Evolutionary conservation across 2,113 vertebrate species (phyloP).

Genomic region (Mastomys coucha): DNA sequence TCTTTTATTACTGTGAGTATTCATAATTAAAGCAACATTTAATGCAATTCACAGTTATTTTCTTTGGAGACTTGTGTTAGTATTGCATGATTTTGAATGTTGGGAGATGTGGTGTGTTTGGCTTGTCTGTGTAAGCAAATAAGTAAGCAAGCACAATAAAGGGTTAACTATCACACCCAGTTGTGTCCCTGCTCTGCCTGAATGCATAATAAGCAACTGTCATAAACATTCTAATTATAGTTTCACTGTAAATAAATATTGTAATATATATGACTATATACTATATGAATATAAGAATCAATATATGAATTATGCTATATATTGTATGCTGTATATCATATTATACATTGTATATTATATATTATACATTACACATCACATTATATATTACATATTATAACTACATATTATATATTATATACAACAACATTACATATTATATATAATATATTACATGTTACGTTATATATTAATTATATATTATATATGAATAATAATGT

Average conservation of each 20-base stretch:
- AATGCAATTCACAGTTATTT: slow-evolving; percentile 70
- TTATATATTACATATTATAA: too few species aligned
- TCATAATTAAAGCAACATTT: neutral
- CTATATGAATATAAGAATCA: too few species aligned
- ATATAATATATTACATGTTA: too few species aligned
- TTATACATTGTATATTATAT: too few species aligned
- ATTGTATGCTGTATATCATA: too few species aligned
- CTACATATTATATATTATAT: too few species aligned
- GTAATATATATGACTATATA: too few species aligned
- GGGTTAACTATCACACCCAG: slow-evolving; percentile 78
- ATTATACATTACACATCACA: too few species aligned
- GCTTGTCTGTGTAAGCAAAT: slow-evolving; percentile 40
- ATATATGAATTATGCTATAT: too few species aligned
- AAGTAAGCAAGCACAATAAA: slow-evolving; percentile 74
- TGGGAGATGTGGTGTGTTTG: slow-evolving; percentile 21
- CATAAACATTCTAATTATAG: neutral
- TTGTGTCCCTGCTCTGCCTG: neutral
- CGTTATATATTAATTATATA: too few species aligned
- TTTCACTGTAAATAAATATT: neutral
- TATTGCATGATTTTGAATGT: too few species aligned
- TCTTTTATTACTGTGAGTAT: neutral
- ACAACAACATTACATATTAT: too few species aligned
- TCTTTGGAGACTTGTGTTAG: slow-evolving; percentile 25
- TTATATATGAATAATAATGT: neutral
- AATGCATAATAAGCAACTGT: neutral